Evolutionary conservation across 2,888 invertebrate genomes (phyloP), one percentile per base, ranked within the genome.

Genomic region (Pandemis heparana): DNA sequence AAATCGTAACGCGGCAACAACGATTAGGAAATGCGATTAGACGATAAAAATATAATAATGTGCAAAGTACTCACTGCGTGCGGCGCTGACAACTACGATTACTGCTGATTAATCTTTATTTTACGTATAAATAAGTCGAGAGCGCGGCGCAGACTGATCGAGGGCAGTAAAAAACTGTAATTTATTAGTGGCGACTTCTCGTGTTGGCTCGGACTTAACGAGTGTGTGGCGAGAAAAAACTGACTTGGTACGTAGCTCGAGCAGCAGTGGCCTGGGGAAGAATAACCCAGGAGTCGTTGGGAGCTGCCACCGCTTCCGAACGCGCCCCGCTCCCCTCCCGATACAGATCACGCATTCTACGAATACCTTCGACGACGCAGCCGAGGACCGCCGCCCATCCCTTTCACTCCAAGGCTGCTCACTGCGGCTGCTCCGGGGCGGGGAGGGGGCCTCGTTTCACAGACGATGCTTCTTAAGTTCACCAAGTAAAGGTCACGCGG

Each of bases 111-210:
- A 89, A 92, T 93, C 92, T 91, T 90, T 92, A 91, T 91, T 92
- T 90, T 88, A 92, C 91, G 93, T 94, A 94, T 89, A 92, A 94
- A 92, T 93, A 88, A 92, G 83, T 88, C 89, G 89, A 87, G 86
- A 87, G 90, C 94, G 92, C 92, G 94, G 87, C 94, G 92, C 88
- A 92, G 94, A 95, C 95, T 95, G 92, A 88, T 89, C 88, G 89
- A 87, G 89, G 90, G 89, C 90, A 89, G 92, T 92, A 93, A 94
- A 93, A 94, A 94, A 94, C 93, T 91, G 92, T 94, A 94, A 94
- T 94, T 94, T 94, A 94, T 95, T 94, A 94, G 95, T 94, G 95
- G 95, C 95, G 95, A 95, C 95, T 95, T 94, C 95, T 95, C 95
- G 95, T 95, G 94, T 95, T 95, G 94, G 94, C 95, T 94, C 95